These are phyloP conservation scores for Ceyx margarethae DNA, from an alignment of 2,113 vertebrate species.

Conservation along the genomic window DNA sequence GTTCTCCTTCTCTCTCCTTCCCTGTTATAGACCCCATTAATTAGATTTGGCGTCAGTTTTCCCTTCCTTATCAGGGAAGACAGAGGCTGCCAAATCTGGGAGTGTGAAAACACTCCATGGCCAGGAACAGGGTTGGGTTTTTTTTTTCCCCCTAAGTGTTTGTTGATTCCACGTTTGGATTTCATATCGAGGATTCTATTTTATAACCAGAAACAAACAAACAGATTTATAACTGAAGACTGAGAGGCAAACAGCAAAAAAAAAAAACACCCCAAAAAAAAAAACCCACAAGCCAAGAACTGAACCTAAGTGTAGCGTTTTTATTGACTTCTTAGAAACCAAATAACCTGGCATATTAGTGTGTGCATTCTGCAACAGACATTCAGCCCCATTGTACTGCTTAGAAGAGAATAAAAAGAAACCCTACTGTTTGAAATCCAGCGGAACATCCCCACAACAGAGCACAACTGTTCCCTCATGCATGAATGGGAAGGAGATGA, in stretches of 20 bases:
- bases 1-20: conserved; percentile 28
- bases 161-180: conserved; percentile 76
- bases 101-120: conserved; percentile 74
- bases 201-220: conserved; percentile 79
- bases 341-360: conserved; percentile 97
- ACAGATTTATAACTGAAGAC: conserved; percentile 77
- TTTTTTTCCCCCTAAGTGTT: conserved; percentile 67
- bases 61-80: conserved; percentile 70
- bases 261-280: neutral
- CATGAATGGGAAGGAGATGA: conserved; percentile 99
- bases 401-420: conserved; percentile 97
- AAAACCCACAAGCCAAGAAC: conserved; percentile 44
- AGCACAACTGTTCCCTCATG: conserved; percentile 99
- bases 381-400: conserved; percentile 97
- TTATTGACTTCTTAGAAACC: conserved; percentile 99
- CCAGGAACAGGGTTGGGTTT: conserved; percentile 49
- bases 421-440: conserved; percentile 99
- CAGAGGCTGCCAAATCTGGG: conserved; percentile 73
- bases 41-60: conserved; percentile 78
- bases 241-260: conserved; percentile 61
- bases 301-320: conserved; percentile 91
- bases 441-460: conserved; percentile 99
- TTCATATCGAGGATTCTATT: conserved; percentile 77
- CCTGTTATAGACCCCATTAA: conserved; percentile 74
- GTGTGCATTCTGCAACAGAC: conserved; percentile 95